Evolutionary conservation across 2,888 invertebrate species (phyloP).

Genomic region (Cephus runcator): DNA sequence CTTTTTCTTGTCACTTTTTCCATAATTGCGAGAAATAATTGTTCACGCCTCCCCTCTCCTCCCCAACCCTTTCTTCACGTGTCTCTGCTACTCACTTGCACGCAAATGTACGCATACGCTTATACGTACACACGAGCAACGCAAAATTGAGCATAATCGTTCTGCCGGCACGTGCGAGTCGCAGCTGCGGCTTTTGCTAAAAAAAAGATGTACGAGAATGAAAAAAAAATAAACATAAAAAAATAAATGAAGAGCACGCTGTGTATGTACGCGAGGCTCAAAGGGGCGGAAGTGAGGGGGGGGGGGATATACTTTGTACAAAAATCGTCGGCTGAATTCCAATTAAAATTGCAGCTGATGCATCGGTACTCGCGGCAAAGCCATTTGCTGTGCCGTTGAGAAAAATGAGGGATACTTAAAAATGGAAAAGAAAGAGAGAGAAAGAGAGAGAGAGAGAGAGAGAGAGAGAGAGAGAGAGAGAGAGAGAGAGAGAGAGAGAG

Average conservation of each 20-base stretch:
- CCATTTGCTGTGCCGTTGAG: no score
- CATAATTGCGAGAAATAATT: no score
- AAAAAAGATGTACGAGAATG: neutral
- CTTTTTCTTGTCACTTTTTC: no score
- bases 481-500: constrained; percentile 3
- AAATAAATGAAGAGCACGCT: neutral
- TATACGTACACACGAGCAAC: neutral
- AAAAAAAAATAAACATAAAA: neutral
- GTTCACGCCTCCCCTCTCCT: neutral
- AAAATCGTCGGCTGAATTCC: no score
- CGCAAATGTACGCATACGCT: neutral
- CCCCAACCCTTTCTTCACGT: neutral
- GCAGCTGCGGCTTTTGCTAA: neutral
- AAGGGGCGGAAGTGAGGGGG: neutral
- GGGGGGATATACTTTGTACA: neutral
- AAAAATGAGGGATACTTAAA: neutral
- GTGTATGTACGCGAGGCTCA: no score
- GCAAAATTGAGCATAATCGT: no score
- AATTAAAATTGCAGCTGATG: no score
- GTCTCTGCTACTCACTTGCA: neutral
- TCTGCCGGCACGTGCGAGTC: neutral
- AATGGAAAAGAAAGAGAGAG: neutral
- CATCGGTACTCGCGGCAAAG: no score
- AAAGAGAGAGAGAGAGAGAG: neutral
- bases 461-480: constrained; percentile 2